A percentile compares a stretch with the other conserved stretches of the same genome.
phyloP scores from a whole-genome alignment of 2,797 vertebrate genomes.

The Tiaroga cobitis region DNA sequence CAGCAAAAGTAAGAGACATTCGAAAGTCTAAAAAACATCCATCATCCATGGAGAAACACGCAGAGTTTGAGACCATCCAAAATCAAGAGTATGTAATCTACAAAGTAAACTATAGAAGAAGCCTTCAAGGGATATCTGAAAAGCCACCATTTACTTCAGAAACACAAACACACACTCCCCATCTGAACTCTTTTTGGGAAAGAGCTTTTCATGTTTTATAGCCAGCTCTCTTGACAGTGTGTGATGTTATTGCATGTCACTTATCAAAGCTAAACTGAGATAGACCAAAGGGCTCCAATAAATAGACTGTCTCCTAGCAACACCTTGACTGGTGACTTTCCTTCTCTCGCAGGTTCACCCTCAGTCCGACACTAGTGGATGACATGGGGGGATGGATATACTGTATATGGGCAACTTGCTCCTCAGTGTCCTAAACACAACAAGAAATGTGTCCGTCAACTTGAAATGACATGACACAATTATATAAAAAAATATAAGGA shows the following conservation, averaged over 20 bases:
- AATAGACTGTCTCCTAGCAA: constrained; percentile 48
- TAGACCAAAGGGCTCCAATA: constrained; percentile 37
- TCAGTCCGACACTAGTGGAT: not conserved
- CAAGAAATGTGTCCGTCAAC: not conserved
- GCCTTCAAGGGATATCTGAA: not conserved
- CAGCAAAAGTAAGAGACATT: not conserved
- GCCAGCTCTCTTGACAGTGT: constrained; percentile 1
- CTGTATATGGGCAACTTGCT: not conserved
- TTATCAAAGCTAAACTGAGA: constrained; percentile 30
- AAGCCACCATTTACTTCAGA: not conserved
- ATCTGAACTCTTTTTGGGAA: not conserved
- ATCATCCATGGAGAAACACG: constrained; percentile 8
- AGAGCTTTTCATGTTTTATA: constrained; percentile 1
- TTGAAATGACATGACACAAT: not conserved
- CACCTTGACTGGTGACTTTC: constrained; percentile 42
- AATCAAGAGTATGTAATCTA: not conserved
- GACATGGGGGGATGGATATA: not conserved
- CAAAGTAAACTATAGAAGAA: not conserved
- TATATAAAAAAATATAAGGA: not conserved
- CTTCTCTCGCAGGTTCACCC: not conserved
- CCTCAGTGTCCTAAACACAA: not conserved
- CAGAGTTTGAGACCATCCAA: not conserved
- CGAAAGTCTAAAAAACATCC: constrained; percentile 31
- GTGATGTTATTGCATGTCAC: constrained; percentile 33
- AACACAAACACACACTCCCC: not conserved